A percentile compares a stretch with the other conserved stretches of the same genome.
These are phyloP conservation scores for Tupaia tana DNA, from an alignment of 2,113 vertebrate species.

Conservation along the genomic window DNA sequence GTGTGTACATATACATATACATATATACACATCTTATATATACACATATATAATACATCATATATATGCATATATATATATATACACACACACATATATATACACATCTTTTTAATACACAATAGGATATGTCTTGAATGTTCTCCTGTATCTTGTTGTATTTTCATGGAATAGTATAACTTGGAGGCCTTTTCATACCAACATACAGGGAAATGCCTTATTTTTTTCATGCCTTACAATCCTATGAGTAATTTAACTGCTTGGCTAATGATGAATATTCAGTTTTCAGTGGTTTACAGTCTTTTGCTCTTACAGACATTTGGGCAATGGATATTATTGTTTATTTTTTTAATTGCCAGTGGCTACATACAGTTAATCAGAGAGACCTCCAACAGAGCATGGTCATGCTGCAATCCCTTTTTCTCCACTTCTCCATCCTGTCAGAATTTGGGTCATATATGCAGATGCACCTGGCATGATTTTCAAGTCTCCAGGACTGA, in stretches of 20 bases:
- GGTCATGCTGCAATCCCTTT: too few relatives aligned
- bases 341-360: too few relatives aligned
- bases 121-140: background rate
- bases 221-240: background rate
- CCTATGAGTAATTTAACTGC: background rate
- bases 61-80: background rate
- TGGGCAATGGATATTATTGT: background rate
- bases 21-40: too few relatives aligned
- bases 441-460: too few relatives aligned
- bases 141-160: background rate
- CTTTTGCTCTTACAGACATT: slow-evolving; percentile 1
- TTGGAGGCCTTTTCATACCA: background rate
- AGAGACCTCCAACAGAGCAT: too few relatives aligned
- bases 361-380: too few relatives aligned
- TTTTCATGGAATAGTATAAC: background rate
- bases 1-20: too few relatives aligned
- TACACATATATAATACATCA: too few relatives aligned
- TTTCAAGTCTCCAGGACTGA: too few relatives aligned
- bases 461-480: too few relatives aligned
- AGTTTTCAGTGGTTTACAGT: background rate
- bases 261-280: background rate
- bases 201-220: background rate
- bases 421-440: too few relatives aligned
- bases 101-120: background rate
- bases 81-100: background rate